These are phyloP conservation scores for Garra rufa DNA, from an alignment of 2,113 vertebrate species.

Conservation along the genomic window DNA sequence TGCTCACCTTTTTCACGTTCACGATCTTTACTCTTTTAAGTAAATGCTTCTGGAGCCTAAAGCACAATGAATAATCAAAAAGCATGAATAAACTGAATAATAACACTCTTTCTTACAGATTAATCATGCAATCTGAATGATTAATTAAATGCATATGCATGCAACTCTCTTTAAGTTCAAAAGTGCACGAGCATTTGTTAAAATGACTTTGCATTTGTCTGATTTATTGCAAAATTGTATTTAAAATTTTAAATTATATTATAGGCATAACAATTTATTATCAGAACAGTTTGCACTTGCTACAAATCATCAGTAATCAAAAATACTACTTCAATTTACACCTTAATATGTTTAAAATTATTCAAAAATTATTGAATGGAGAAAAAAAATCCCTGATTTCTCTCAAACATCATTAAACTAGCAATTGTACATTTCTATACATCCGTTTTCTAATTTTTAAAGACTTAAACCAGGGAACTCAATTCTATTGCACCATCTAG, in stretches of 20 bases:
- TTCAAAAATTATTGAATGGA: background rate
- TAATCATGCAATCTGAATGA: background rate
- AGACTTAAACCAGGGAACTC: background rate
- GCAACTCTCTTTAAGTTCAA: background rate
- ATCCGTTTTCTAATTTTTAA: background rate
- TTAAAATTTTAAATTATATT: background rate
- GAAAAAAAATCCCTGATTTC: background rate
- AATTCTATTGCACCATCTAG: background rate
- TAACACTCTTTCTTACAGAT: background rate
- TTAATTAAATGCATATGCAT: background rate
- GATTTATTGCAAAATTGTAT: background rate
- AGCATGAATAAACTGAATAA: too few species aligned
- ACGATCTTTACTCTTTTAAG: too few species aligned
- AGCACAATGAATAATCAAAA: too few species aligned
- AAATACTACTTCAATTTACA: background rate
- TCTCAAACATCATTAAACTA: too few species aligned
- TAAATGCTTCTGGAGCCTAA: too few species aligned
- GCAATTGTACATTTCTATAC: background rate
- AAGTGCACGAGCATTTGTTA: background rate
- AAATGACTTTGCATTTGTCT: background rate
- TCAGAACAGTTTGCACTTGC: background rate
- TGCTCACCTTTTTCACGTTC: background rate
- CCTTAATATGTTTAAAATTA: background rate
- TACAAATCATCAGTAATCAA: too few species aligned
- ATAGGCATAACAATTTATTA: background rate